Evolutionary conservation across 2,888 invertebrate species (phyloP).

Genomic region (Gibbula magus): DNA sequence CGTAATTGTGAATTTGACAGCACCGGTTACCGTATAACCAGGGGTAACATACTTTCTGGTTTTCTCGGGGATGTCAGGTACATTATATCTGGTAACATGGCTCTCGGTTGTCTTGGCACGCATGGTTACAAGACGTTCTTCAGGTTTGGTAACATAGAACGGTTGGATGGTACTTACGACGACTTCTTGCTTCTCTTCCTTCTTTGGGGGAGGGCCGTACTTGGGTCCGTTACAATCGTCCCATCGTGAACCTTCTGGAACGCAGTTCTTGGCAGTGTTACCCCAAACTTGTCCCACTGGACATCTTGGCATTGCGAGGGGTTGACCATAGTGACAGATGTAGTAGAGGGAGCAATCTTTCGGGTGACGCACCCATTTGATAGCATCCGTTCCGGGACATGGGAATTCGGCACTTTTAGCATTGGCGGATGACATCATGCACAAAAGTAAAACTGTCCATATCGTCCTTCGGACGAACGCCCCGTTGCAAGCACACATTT

Average conservation of each 20-base stretch:
- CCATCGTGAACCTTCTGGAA: constrained; percentile 45
- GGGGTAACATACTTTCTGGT: background rate
- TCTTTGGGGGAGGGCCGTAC: background rate
- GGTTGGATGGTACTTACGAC: too few species aligned
- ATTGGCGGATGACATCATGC: background rate
- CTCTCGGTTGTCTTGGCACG: background rate
- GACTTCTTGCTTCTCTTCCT: background rate
- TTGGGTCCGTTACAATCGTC: constrained; percentile 39
- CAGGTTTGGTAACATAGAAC: too few species aligned
- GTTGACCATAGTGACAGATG: constrained; percentile 49
- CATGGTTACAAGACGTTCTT: background rate
- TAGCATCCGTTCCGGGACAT: constrained; percentile 37
- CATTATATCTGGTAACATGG: background rate
- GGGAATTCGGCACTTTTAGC: constrained; percentile 33
- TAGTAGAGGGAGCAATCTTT: constrained; percentile 44
- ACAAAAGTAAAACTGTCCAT: background rate
- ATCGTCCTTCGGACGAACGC: background rate
- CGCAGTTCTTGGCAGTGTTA: constrained; percentile 44
- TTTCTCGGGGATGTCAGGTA: background rate
- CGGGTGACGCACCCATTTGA: constrained; percentile 45
- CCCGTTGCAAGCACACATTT: background rate
- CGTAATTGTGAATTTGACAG: background rate
- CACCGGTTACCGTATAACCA: background rate
- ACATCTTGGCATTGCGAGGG: constrained; percentile 46
- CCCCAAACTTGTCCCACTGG: constrained; percentile 48